These are phyloP conservation scores for Cairina moschata DNA, from an alignment of 2,113 vertebrate species.

Conservation along the genomic window DNA sequence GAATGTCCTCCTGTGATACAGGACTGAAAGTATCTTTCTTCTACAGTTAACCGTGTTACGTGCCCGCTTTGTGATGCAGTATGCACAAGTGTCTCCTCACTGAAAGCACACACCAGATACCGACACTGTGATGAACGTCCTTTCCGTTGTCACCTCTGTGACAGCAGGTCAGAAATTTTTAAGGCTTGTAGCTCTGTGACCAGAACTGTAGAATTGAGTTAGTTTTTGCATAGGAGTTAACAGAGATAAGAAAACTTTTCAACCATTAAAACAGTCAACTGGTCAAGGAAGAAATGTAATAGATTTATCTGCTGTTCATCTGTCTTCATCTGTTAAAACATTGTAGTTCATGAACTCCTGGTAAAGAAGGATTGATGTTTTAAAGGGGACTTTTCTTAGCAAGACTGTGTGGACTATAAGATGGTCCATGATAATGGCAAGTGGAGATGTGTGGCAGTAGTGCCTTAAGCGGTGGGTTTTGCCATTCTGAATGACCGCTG, in stretches of 20 bases:
- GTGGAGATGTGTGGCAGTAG: not conserved
- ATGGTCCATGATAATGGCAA: not conserved
- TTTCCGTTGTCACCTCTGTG: slow-evolving; percentile 79
- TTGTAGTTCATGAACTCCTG: not conserved
- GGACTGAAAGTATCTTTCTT: not conserved
- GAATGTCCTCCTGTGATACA: not conserved
- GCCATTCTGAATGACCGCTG: not conserved
- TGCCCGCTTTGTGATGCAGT: slow-evolving; percentile 73
- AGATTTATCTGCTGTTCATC: not conserved
- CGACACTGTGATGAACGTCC: slow-evolving; percentile 76
- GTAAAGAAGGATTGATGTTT: not conserved
- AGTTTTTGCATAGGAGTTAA: not conserved
- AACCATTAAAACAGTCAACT: not conserved
- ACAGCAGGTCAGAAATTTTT: slow-evolving; percentile 58
- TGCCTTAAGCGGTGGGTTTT: not conserved
- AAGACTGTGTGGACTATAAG: not conserved
- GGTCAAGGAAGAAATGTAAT: not conserved
- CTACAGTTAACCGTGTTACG: slow-evolving; percentile 70
- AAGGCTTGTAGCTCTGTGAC: not conserved
- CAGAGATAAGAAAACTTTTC: not conserved
- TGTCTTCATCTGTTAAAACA: not conserved
- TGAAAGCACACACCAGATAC: slow-evolving; percentile 80
- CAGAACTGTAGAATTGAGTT: not conserved
- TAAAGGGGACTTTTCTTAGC: not conserved
- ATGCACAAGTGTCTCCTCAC: slow-evolving; percentile 74